Percentiles rank a stretch among this genome's conserved stretches.
phyloP scores from a whole-genome alignment of 2,888 invertebrate species.

The Ectemnius lituratus region DNA sequence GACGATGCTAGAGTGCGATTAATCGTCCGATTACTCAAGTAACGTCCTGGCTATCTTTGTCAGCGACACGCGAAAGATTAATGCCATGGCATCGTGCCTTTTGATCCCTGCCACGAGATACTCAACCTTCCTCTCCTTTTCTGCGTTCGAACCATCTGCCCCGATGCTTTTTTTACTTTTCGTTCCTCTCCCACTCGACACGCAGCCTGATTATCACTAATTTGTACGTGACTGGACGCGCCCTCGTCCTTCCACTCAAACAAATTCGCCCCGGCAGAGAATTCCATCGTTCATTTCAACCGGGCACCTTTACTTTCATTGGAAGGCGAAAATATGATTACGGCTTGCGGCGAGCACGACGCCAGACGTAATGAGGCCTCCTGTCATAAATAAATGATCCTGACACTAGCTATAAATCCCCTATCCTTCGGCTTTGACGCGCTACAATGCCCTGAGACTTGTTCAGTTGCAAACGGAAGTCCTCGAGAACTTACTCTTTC shows the following conservation, averaged over 20 bases:
- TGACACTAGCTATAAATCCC: too few species aligned
- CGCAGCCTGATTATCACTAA: not conserved
- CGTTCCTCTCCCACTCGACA: not conserved
- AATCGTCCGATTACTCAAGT: conserved; percentile 38
- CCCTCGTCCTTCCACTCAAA: too few species aligned
- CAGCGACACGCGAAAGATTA: conserved; percentile 37
- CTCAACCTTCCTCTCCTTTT: conserved; percentile 13
- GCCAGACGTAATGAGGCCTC: too few species aligned
- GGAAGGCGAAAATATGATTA: too few species aligned
- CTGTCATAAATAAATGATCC: too few species aligned
- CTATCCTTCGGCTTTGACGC: not conserved
- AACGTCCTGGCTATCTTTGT: conserved; percentile 8
- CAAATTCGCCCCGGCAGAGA: not conserved
- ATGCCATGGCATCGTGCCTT: conserved; percentile 22
- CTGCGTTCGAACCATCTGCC: not conserved
- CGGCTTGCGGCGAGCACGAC: too few species aligned
- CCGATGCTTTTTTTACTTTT: not conserved
- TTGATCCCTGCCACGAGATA: conserved; percentile 15
- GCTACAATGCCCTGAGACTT: too few species aligned
- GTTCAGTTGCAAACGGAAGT: too few species aligned
- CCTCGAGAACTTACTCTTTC: too few species aligned
- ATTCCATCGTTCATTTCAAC: not conserved
- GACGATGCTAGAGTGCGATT: conserved; percentile 20
- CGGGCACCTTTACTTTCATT: too few species aligned
- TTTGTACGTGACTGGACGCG: conserved; percentile 1